A percentile compares a stretch with the other conserved stretches of the same genome.
Evolutionary conservation across 2,888 invertebrate species (phyloP).

Genomic region (Chouioia cunea): DNA sequence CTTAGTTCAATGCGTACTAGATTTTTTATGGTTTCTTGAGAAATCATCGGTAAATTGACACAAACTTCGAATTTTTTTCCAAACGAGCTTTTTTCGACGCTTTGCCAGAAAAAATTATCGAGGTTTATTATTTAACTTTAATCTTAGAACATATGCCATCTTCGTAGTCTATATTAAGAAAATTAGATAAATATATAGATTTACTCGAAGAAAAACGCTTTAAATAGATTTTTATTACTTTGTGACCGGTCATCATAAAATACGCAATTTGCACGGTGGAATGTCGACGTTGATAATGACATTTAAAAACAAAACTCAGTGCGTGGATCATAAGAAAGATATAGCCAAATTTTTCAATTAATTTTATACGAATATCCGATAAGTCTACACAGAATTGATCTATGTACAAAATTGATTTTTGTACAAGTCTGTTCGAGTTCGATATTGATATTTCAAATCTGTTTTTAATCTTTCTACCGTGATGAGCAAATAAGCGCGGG

Average conservation of each 20-base stretch:
- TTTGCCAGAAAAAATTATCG: too few relatives aligned
- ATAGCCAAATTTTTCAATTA: slow-evolving; percentile 39
- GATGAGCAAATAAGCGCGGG: slow-evolving; percentile 2
- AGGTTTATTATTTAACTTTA: too few relatives aligned
- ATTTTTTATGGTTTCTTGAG: too few relatives aligned
- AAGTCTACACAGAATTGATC: slow-evolving; percentile 25
- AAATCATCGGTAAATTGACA: too few relatives aligned
- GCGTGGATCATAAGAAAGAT: slow-evolving; percentile 4
- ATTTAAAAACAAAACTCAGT: slow-evolving; percentile 6
- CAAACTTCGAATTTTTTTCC: too few relatives aligned
- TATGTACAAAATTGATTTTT: slow-evolving; percentile 39
- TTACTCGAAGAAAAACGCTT: not conserved
- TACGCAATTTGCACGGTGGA: slow-evolving; percentile 21
- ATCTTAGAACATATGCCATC: not conserved
- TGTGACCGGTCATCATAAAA: not conserved
- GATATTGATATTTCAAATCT: slow-evolving; percentile 29
- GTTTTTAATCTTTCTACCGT: slow-evolving; percentile 24
- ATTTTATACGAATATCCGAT: slow-evolving; percentile 27
- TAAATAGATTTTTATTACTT: not conserved
- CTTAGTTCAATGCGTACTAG: too few relatives aligned
- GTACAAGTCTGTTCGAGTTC: slow-evolving; percentile 36
- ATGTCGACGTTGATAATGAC: slow-evolving; percentile 4
- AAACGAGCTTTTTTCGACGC: too few relatives aligned
- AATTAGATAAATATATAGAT: not conserved
- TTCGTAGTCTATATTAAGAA: slow-evolving; percentile 14